Conservation (phyloP, 2,888 invertebrate genomes). For the Ptilodon capucinus region DNA sequence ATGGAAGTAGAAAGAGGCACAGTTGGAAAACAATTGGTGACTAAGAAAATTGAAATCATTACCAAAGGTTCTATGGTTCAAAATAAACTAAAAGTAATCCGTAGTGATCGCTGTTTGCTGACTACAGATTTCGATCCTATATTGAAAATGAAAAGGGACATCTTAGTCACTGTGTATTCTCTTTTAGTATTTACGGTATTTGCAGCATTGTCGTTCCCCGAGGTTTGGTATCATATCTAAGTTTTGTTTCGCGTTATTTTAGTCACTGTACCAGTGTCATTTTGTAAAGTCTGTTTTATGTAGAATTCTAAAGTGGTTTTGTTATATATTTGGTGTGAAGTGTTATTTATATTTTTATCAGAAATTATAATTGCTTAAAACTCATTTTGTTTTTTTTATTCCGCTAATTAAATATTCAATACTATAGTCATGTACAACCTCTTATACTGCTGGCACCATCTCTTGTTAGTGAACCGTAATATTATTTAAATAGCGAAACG, state of each 20-base stretch:
- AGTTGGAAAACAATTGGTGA: constrained; percentile 10
- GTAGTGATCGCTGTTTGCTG: constrained; percentile 15
- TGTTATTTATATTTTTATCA: constrained; percentile 1
- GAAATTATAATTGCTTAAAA: neutral
- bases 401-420: no score
- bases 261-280: neutral
- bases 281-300: neutral
- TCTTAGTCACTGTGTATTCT: constrained; percentile 71
- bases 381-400: neutral
- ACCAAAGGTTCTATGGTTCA: constrained; percentile 9
- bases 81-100: constrained; percentile 15
- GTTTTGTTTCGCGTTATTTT: neutral
- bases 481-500: no score
- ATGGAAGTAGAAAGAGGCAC: constrained; percentile 14
- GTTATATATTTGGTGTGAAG: neutral
- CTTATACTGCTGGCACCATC: no score
- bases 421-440: no score
- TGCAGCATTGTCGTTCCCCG: constrained; percentile 67
- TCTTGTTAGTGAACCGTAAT: no score
- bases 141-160: constrained; percentile 66
- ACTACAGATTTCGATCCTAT: constrained; percentile 45
- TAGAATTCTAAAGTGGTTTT: neutral
- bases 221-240: neutral
- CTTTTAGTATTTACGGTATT: constrained; percentile 70
- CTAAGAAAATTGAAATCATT: constrained; percentile 11